Evolutionary conservation across 2,797 vertebrate genomes (phyloP).

Genomic region (Leucoraja ocellata): DNA sequence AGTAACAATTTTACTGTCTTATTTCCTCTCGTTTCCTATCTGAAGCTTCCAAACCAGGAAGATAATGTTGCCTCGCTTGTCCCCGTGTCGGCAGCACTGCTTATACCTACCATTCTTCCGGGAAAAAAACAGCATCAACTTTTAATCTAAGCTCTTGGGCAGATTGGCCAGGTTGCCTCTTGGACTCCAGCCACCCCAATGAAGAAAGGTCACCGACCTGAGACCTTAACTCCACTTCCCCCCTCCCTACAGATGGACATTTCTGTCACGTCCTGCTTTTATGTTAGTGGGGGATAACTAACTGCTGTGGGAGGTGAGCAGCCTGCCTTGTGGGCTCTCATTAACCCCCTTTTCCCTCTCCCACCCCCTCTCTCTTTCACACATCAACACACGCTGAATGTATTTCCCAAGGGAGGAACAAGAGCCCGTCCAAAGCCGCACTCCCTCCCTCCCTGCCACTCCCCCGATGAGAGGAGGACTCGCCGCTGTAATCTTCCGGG

Average conservation of each 20-base stretch:
- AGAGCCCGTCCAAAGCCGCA: slow-evolving; percentile 42
- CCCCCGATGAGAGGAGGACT: slow-evolving; percentile 48
- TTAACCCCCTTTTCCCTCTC: not conserved
- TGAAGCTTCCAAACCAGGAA: not conserved
- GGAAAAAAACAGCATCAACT: not conserved
- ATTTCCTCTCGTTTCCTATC: not conserved
- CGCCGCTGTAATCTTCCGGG: slow-evolving; percentile 43
- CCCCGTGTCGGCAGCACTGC: no score
- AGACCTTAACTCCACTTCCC: no score
- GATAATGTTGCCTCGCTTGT: not conserved
- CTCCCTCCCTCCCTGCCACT: slow-evolving; percentile 44
- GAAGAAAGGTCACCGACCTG: no score
- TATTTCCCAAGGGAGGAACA: slow-evolving; percentile 49
- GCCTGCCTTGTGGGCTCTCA: not conserved
- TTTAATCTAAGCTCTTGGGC: not conserved
- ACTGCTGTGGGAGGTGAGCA: not conserved
- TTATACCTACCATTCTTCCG: not conserved
- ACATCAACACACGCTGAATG: not conserved
- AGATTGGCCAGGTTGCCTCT: not conserved
- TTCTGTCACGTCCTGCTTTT: no score
- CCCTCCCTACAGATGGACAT: no score
- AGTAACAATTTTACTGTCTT: not conserved
- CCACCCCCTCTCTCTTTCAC: slow-evolving; percentile 41
- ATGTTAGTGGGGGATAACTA: no score
- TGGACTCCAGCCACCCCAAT: no score